Evolutionary conservation across 2,888 invertebrate genomes (phyloP).

Genomic region (Caenorhabditis sp.): DNA sequence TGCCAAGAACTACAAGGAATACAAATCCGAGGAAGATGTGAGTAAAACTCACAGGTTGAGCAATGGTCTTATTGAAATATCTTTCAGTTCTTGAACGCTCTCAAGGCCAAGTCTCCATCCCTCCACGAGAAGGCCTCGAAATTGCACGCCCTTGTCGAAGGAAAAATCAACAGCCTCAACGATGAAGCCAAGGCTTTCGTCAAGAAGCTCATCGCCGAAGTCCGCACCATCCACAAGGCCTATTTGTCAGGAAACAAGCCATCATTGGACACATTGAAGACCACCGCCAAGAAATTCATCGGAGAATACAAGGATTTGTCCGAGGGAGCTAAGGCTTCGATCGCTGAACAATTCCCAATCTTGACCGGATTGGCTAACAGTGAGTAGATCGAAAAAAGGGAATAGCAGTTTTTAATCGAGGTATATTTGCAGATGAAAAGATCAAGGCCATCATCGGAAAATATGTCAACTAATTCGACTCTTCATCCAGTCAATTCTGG

Average conservation of each 20-base stretch:
- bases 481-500: too few relatives aligned
- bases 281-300: constrained; percentile 41
- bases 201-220: constrained; percentile 57
- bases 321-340: constrained; percentile 60
- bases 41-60: too few relatives aligned
- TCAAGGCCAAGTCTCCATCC: constrained; percentile 63
- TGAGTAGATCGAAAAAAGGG: too few relatives aligned
- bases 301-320: constrained; percentile 58
- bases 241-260: constrained; percentile 64
- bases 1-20: constrained; percentile 54
- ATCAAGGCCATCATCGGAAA: too few relatives aligned
- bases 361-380: constrained; percentile 62
- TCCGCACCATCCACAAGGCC: constrained; percentile 58
- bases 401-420: too few relatives aligned
- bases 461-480: too few relatives aligned
- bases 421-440: too few relatives aligned
- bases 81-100: constrained; percentile 56
- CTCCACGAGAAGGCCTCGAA: constrained; percentile 61
- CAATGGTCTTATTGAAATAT: background rate
- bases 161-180: constrained; percentile 56
- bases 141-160: constrained; percentile 53
- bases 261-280: constrained; percentile 55
- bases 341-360: constrained; percentile 64
- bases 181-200: constrained; percentile 63
- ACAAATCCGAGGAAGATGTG: constrained; percentile 53